These are phyloP conservation scores for Zele albiditarsus DNA, from an alignment of 2,888 invertebrate genomes.

Conservation along the genomic window DNA sequence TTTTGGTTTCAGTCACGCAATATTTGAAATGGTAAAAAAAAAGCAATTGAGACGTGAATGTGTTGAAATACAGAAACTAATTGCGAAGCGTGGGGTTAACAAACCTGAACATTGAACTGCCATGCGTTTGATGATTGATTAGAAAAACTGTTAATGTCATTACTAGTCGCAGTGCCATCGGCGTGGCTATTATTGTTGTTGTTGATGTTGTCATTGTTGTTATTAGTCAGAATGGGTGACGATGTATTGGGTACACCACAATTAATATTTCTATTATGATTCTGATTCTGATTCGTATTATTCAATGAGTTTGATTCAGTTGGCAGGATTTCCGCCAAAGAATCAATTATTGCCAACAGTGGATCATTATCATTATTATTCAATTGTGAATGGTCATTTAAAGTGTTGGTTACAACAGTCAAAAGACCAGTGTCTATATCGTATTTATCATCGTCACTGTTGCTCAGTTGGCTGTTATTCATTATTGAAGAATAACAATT, in stretches of 20 bases:
- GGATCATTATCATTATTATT: slow-evolving; percentile 59
- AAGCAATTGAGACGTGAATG: slow-evolving; percentile 8
- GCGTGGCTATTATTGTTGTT: slow-evolving; percentile 32
- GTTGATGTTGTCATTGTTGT: slow-evolving; percentile 24
- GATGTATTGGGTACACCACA: slow-evolving; percentile 41
- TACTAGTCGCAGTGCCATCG: slow-evolving; percentile 54
- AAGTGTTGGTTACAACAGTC: slow-evolving; percentile 59
- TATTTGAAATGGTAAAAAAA: slow-evolving; percentile 45
- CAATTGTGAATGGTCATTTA: slow-evolving; percentile 31
- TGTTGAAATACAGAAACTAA: slow-evolving; percentile 24
- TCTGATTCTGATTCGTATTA: slow-evolving; percentile 60
- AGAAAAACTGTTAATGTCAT: slow-evolving; percentile 67
- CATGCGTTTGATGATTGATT: slow-evolving; percentile 72
- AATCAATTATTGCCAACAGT: slow-evolving; percentile 68
- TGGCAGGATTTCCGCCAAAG: slow-evolving; percentile 67
- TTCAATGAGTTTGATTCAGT: slow-evolving; percentile 57
- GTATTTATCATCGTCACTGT: slow-evolving; percentile 39
- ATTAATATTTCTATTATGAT: slow-evolving; percentile 51
- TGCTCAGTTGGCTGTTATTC: slow-evolving; percentile 48
- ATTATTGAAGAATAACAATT: slow-evolving; percentile 32
- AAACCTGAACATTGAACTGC: slow-evolving; percentile 70
- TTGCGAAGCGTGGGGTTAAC: slow-evolving; percentile 53
- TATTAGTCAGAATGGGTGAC: slow-evolving; percentile 38
- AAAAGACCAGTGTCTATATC: slow-evolving; percentile 60
- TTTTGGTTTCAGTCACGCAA: too few relatives aligned